These are phyloP conservation scores for Pristis pectinata DNA, from an alignment of 2,797 vertebrate genomes.

Conservation along the genomic window DNA sequence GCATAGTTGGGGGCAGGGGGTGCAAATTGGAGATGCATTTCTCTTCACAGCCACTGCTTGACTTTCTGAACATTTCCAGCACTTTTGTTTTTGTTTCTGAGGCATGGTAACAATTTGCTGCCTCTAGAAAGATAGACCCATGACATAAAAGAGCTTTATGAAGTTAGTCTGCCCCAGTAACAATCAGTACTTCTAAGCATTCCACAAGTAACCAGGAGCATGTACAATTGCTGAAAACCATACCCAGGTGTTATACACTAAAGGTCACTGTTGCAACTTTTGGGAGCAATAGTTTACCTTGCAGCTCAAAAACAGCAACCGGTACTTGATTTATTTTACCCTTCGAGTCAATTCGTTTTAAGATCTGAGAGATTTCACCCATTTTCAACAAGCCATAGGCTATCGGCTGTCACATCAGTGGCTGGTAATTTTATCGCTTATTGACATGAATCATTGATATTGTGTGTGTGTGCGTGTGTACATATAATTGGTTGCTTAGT, in stretches of 20 bases:
- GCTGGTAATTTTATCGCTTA: slow-evolving; percentile 14
- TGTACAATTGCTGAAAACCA: neutral
- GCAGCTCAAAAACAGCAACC: neutral
- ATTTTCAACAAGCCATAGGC: slow-evolving; percentile 21
- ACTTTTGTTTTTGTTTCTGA: no score
- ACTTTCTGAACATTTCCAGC: no score
- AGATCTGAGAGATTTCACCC: slow-evolving; percentile 22
- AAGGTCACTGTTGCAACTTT: slow-evolving; percentile 15
- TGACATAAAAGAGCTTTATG: neutral
- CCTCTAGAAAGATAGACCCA: neutral
- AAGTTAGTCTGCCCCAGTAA: neutral
- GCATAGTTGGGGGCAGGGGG: no score
- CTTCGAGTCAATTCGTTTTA: slow-evolving; percentile 30
- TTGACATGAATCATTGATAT: slow-evolving; percentile 3
- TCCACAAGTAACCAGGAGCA: neutral
- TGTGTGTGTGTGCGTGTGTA: neutral
- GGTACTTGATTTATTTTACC: slow-evolving; percentile 30
- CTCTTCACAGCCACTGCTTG: no score
- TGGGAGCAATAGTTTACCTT: slow-evolving; percentile 23
- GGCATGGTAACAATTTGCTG: neutral
- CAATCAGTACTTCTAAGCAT: slow-evolving; percentile 12
- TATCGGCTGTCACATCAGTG: slow-evolving; percentile 28
- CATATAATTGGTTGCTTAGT: slow-evolving; percentile 21
- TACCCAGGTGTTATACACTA: neutral
- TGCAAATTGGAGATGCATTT: no score